phyloP scores from a whole-genome alignment of 2,797 vertebrate genomes.

The Typhlichthys subterraneus region DNA sequence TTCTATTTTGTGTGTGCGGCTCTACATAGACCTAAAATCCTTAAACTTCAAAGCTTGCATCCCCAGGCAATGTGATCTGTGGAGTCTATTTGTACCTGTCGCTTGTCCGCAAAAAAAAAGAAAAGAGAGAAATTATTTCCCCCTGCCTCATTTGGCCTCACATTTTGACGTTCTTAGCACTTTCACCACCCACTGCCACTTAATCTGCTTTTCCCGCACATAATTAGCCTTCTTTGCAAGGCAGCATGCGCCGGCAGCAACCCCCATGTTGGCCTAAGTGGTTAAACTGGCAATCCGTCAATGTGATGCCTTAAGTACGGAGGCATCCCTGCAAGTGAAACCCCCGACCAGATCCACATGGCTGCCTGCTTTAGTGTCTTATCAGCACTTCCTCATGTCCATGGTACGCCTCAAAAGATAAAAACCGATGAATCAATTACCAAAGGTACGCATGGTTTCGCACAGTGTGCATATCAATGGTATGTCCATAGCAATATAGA shows the following conservation, averaged over 20 bases:
- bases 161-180: conserved; percentile 29
- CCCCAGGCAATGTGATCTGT: conserved; percentile 4
- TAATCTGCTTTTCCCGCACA: conserved; percentile 36
- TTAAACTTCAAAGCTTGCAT: too few species aligned
- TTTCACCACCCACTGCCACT: conserved; percentile 25
- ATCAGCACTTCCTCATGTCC: conserved; percentile 64
- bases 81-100: conserved; percentile 15
- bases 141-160: conserved; percentile 1
- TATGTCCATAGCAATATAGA: conserved; percentile 32
- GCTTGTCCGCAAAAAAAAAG: neutral
- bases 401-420: conserved; percentile 29
- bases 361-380: conserved; percentile 55
- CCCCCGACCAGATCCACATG: conserved; percentile 31
- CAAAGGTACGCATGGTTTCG: conserved; percentile 37
- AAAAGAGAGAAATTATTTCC: neutral
- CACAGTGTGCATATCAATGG: conserved; percentile 20
- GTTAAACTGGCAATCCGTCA: conserved; percentile 58
- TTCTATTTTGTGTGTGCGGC: too few species aligned
- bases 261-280: conserved; percentile 9
- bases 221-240: conserved; percentile 45
- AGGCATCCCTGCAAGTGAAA: conserved; percentile 5
- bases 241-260: conserved; percentile 12
- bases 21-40: too few species aligned
- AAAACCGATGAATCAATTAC: conserved; percentile 56
- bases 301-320: conserved; percentile 21